These are phyloP conservation scores for Aporrectodea caliginosa DNA, from an alignment of 1,140 invertebrate species.

Conservation along the genomic window DNA sequence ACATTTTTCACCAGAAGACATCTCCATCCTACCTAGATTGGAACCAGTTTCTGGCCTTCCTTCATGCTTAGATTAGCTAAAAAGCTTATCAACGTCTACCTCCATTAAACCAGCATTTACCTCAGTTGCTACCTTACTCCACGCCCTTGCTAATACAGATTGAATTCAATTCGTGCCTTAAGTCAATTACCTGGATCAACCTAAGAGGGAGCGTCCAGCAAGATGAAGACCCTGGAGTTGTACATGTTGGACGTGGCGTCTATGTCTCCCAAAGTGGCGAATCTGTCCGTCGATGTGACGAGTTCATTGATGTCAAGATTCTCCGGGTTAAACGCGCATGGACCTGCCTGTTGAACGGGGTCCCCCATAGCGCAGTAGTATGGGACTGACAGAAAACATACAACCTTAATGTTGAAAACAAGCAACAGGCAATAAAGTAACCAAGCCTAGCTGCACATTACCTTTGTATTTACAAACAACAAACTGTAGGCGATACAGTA, in stretches of 20 bases:
- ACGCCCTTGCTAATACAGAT: not conserved
- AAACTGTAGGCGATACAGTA: too few species aligned
- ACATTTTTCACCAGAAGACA: not conserved
- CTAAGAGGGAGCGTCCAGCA: constrained; percentile 43
- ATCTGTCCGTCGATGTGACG: constrained; percentile 36
- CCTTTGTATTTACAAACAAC: not conserved
- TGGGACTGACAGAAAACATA: constrained; percentile 39
- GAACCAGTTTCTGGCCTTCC: not conserved
- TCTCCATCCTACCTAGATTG: not conserved
- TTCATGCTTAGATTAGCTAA: too few species aligned
- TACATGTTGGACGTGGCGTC: constrained; percentile 46
- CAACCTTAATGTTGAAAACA: not conserved
- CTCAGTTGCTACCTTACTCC: too few species aligned
- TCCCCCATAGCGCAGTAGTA: constrained; percentile 47
- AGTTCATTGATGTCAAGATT: constrained; percentile 39
- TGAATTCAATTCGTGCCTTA: not conserved
- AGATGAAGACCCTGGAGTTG: constrained; percentile 50
- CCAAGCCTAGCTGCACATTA: too few species aligned
- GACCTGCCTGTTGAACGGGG: constrained; percentile 34
- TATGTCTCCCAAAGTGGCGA: constrained; percentile 41
- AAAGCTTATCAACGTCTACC: not conserved
- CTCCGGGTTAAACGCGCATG: constrained; percentile 47
- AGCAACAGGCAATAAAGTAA: too few species aligned
- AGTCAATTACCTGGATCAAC: constrained; percentile 46
- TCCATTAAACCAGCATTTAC: too few species aligned